Evolutionary conservation across 23 tunicate genomes (phyloP).

Genomic region (Diplosoma virens): DNA sequence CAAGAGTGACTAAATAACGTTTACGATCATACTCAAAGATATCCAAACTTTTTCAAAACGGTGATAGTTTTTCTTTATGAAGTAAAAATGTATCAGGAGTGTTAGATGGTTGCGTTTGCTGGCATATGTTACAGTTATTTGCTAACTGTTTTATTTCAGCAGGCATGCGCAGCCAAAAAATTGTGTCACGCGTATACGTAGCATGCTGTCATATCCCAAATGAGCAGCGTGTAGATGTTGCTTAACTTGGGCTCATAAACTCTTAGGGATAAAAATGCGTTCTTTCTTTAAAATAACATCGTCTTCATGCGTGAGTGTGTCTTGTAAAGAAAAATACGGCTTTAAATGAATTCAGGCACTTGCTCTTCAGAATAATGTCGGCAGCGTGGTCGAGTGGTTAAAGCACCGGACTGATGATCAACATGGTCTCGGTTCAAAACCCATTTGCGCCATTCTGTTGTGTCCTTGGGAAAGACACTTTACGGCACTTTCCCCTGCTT

Average conservation of each 20-base stretch:
- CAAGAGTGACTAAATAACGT: conserved; percentile 14
- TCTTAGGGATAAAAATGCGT: conserved; percentile 19
- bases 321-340: conserved; percentile 11
- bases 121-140: neutral
- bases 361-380: neutral
- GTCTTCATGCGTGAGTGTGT: neutral
- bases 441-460: too few relatives aligned
- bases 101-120: conserved; percentile 2
- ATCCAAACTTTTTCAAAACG: conserved; percentile 22
- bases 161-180: conserved; percentile 30
- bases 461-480: too few relatives aligned
- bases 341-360: neutral
- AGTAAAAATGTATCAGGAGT: neutral
- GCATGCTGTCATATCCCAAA: conserved; percentile 22
- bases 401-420: too few relatives aligned
- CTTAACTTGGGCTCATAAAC: neutral
- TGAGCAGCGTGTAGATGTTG: conserved; percentile 8
- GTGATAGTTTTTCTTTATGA: conserved; percentile 8
- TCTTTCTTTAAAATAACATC: conserved; percentile 14
- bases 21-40: conserved; percentile 1
- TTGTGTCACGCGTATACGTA: neutral
- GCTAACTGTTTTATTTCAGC: conserved; percentile 15
- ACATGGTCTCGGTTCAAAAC: too few relatives aligned
- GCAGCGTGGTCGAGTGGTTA: too few relatives aligned
- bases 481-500: too few relatives aligned